Evolutionary conservation across 2,888 invertebrate species (phyloP).

Genomic region (Strigamia maritima): DNA sequence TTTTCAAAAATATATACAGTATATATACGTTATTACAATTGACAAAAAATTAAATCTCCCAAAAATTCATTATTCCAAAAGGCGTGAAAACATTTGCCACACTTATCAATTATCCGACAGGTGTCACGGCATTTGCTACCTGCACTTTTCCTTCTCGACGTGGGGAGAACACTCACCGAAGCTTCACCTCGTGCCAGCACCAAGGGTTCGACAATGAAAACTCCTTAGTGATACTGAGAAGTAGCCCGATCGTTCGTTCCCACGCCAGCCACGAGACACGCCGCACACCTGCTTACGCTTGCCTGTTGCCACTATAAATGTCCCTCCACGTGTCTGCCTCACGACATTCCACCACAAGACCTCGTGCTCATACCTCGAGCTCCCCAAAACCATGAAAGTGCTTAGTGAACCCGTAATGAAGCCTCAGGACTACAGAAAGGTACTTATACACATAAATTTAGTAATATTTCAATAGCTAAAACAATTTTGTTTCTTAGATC

Average conservation of each 20-base stretch:
- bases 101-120: too few relatives aligned
- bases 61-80: not conserved
- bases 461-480: not conserved
- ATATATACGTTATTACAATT: too few relatives aligned
- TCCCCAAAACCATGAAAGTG: not conserved
- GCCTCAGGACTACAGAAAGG: conserved; percentile 35
- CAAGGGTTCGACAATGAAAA: not conserved
- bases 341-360: conserved; percentile 24
- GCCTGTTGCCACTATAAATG: conserved; percentile 35
- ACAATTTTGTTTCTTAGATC: not conserved
- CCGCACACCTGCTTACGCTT: conserved; percentile 38
- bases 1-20: too few relatives aligned
- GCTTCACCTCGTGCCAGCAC: conserved; percentile 27
- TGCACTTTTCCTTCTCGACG: conserved; percentile 16
- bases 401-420: conserved; percentile 19
- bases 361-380: not conserved
- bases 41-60: not conserved
- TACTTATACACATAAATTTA: not conserved
- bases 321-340: conserved; percentile 32
- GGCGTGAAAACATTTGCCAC: not conserved
- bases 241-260: conserved; percentile 22
- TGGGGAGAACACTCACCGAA: not conserved
- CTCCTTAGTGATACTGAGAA: conserved; percentile 15
- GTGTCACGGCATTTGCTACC: not conserved
- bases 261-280: conserved; percentile 39